A percentile compares a stretch with the other conserved stretches of the same genome.
Conservation (phyloP, 2,113 vertebrate species). For the Bambusicola thoracicus region DNA sequence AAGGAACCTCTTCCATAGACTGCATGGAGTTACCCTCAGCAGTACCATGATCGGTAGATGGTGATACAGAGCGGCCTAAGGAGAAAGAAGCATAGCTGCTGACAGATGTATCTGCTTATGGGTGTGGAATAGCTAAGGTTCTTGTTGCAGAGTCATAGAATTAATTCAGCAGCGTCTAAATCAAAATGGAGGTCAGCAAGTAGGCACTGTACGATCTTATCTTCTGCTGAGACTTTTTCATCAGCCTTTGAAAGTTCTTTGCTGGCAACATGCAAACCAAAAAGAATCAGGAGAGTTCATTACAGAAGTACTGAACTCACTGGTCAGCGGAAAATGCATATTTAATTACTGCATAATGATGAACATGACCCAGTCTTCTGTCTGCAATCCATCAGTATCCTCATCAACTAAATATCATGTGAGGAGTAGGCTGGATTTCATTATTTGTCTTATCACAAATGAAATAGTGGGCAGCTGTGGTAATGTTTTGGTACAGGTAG, state of each 20-base stretch:
- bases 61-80: background rate
- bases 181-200: background rate
- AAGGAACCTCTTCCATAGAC: background rate
- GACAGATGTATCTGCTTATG: background rate
- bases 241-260: background rate
- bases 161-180: background rate
- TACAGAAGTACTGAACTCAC: background rate
- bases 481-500: background rate
- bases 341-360: background rate
- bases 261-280: background rate
- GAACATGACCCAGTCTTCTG: background rate
- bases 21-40: background rate
- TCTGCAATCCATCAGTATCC: background rate
- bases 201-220: background rate
- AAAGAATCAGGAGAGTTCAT: background rate
- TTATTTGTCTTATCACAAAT: background rate
- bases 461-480: background rate
- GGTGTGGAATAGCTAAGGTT: background rate
- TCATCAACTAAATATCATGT: background rate
- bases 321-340: background rate
- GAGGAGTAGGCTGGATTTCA: background rate
- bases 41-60: background rate
- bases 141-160: background rate
- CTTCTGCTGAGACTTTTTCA: background rate
- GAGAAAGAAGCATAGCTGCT: background rate